Evolutionary conservation across 2,888 invertebrate species (phyloP).

Genomic region (Sylvicola cinctus): DNA sequence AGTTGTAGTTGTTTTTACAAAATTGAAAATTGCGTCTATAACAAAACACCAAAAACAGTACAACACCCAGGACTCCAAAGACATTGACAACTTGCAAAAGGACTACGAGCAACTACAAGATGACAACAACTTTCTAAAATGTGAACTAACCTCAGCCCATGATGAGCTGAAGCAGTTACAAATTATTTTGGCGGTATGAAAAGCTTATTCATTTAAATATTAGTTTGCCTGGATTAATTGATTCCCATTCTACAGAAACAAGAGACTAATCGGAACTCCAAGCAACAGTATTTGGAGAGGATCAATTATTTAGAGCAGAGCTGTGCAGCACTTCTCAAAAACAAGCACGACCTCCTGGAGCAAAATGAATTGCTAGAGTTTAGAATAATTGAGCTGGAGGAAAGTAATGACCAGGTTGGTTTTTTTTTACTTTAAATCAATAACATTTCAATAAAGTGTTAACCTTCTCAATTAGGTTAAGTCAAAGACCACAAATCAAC

Average conservation of each 20-base stretch:
- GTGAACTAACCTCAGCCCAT: constrained; percentile 27
- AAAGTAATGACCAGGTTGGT: constrained; percentile 31
- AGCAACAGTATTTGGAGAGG: too few species aligned
- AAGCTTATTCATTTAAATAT: too few species aligned
- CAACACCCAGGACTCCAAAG: constrained; percentile 3
- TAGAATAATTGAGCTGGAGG: constrained; percentile 54
- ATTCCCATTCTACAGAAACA: too few species aligned
- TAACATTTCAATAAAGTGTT: not conserved
- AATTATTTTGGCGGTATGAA: too few species aligned
- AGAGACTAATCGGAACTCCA: too few species aligned
- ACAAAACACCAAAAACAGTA: too few species aligned
- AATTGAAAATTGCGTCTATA: too few species aligned
- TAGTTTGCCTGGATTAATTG: too few species aligned
- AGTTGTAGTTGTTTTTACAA: too few species aligned
- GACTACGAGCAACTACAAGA: constrained; percentile 22
- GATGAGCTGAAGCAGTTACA: constrained; percentile 28
- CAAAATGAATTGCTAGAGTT: constrained; percentile 66
- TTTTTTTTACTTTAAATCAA: not conserved
- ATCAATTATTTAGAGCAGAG: too few species aligned
- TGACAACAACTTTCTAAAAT: constrained; percentile 25
- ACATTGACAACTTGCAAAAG: constrained; percentile 15
- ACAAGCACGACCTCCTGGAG: constrained; percentile 51
- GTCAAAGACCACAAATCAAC: not conserved
- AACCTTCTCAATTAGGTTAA: not conserved
- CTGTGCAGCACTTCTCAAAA: constrained; percentile 39